Evolutionary conservation across 2,888 invertebrate genomes (phyloP).

Genomic region (Caenorhabditis afra): DNA sequence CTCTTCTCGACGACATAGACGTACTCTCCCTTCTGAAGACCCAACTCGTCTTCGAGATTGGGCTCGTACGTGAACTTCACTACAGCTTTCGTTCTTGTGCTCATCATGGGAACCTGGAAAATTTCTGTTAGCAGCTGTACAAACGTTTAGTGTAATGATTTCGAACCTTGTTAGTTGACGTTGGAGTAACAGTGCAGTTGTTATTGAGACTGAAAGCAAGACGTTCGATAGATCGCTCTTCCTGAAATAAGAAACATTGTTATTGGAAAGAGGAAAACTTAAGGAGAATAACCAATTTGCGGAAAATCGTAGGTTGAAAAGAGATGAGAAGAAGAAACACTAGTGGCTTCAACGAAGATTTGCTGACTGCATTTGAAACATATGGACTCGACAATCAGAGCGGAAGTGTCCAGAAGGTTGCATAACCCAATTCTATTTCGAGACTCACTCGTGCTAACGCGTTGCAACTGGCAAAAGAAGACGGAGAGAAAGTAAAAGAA

Average conservation of each 20-base stretch:
- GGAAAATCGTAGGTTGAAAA: neutral
- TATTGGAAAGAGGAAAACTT: neutral
- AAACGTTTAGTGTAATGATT: neutral
- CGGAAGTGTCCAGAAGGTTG: no score
- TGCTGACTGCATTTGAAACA: no score
- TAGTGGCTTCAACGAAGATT: no score
- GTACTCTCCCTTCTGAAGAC: constrained; percentile 93
- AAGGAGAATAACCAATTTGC: neutral
- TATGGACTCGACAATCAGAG: no score
- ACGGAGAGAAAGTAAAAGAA: neutral
- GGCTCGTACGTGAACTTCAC: constrained; percentile 91
- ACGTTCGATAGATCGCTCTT: constrained; percentile 50
- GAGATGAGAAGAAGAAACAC: neutral
- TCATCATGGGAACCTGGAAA: constrained; percentile 56
- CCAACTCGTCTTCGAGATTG: constrained; percentile 95
- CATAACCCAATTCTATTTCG: no score
- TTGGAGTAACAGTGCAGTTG: constrained; percentile 53
- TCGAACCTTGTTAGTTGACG: constrained; percentile 51
- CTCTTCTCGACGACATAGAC: constrained; percentile 97
- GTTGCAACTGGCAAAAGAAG: no score
- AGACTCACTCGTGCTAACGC: no score
- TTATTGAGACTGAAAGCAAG: constrained; percentile 53
- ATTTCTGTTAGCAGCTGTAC: neutral
- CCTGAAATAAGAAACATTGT: constrained; percentile 31
- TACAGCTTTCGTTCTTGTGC: constrained; percentile 84